A percentile compares a stretch with the other conserved stretches of the same genome.
Conservation (phyloP, 2,888 invertebrate genomes). For the Morpho deidamia region DNA sequence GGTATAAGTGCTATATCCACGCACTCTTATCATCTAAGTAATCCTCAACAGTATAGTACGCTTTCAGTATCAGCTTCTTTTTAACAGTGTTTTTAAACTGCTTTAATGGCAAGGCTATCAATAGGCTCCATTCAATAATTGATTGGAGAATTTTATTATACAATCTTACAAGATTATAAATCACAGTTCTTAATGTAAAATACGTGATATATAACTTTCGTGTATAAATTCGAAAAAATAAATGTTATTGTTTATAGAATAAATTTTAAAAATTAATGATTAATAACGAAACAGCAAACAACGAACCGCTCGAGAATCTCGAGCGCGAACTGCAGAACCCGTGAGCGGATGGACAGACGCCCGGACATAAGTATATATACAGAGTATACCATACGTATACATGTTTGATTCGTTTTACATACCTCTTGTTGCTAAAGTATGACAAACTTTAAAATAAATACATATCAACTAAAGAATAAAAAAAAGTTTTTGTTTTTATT, state of each 20-base stretch:
- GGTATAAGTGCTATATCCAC: no score
- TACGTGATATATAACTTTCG: not conserved
- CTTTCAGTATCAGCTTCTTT: no score
- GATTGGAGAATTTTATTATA: no score
- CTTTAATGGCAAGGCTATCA: no score
- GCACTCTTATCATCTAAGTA: no score
- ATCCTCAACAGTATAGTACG: no score
- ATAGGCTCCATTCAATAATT: no score
- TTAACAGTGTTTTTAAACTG: no score
- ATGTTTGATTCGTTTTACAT: not conserved
- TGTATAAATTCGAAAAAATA: not conserved
- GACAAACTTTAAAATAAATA: no score
- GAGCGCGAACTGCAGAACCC: slow-evolving; percentile 68
- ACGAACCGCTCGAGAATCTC: slow-evolving; percentile 74
- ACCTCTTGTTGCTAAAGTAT: not conserved
- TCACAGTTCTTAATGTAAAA: not conserved
- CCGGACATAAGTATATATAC: slow-evolving; percentile 35
- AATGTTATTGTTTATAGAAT: not conserved
- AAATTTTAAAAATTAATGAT: not conserved
- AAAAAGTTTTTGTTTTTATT: no score
- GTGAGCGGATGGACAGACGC: slow-evolving; percentile 36
- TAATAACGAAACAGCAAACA: slow-evolving; percentile 56
- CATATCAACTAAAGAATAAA: no score
- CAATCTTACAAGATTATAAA: no score
- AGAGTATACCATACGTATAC: slow-evolving; percentile 10